Base-by-base conservation (phyloP, 2,888 invertebrate genomes). In the Apantesis nais region DNA sequence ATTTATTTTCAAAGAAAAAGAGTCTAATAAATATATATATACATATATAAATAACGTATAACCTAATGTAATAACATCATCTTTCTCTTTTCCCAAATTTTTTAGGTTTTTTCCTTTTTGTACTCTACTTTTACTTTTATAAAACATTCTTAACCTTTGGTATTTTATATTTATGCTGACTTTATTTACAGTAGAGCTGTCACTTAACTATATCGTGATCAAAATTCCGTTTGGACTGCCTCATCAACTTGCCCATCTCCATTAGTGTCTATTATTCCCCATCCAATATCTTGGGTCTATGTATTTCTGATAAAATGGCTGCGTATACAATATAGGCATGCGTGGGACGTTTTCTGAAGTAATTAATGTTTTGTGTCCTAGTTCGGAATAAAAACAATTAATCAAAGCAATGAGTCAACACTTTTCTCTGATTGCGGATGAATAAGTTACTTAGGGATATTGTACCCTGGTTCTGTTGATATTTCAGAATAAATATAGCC, bases 371-470 rank as follows among this genome's bases (percentile, higher is more conserved):
- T 80, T 82, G 69, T 70, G 80, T 73, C 80, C 75, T 31, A 71
- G 72, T 65, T 66, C 65, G 55, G 74, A 69, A 75, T 75, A 74
- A 73, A 75, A 81, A 76, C 79, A 73, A 84, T 83, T 84, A 83
- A 83, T 83, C 83, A 81, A 73, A 44, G 67, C 75, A 79, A 73
- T 79, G 82, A 84, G 74, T 80, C 76, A 72, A 73, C 81, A 76
- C 70, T 79, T 81, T 74, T 68, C 72, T 64, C 75, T 75, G 82
- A 83, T 81, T 78, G 74, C 74, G 70, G 66, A 52, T 65, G 68
- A 73, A 69, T 55, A 70, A 68, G 68, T 77, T 44, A 68, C 34
- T 68, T 72, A 68, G 63, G 78, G 29, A 7, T 2, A 52, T 22
- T 29, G 37, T 25, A 12, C 25, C 62, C 62, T 61, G 1, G 22